Evolutionary conservation across 2,113 vertebrate species (phyloP).

Genomic region (Neolamprologus modestus): DNA sequence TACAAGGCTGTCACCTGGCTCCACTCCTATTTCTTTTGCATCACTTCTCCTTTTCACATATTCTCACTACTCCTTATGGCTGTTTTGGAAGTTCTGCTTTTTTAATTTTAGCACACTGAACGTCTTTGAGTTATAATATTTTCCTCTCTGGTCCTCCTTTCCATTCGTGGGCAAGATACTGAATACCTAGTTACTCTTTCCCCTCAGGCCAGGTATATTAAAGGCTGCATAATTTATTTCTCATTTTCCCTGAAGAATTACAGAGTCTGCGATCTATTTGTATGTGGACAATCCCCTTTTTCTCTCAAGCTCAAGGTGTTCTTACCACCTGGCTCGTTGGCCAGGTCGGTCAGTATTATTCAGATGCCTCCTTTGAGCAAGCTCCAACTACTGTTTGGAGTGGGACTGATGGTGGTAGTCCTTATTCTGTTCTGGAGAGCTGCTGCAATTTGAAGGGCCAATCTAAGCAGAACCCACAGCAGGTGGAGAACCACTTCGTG

Average conservation of each 20-base stretch:
- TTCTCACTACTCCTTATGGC: no score
- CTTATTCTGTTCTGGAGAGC: background rate
- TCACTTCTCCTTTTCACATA: no score
- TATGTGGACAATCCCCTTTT: background rate
- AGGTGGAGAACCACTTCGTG: background rate
- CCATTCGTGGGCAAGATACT: background rate
- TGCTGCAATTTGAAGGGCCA: background rate
- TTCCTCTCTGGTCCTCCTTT: background rate
- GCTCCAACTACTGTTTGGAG: background rate
- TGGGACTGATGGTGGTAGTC: background rate
- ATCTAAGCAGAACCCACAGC: background rate
- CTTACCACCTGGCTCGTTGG: background rate
- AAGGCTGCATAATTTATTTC: background rate
- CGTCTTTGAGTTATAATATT: background rate
- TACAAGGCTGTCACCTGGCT: no score
- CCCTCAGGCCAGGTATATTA: background rate
- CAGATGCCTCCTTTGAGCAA: background rate
- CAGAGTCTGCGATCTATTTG: background rate
- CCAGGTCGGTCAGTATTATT: background rate
- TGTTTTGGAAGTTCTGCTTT: background rate
- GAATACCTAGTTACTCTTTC: background rate
- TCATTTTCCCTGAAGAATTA: background rate
- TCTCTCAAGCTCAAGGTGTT: background rate
- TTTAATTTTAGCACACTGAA: background rate
- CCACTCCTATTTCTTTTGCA: no score